Base-by-base conservation (phyloP, 2,113 vertebrate genomes). In the Piprites chloris region DNA sequence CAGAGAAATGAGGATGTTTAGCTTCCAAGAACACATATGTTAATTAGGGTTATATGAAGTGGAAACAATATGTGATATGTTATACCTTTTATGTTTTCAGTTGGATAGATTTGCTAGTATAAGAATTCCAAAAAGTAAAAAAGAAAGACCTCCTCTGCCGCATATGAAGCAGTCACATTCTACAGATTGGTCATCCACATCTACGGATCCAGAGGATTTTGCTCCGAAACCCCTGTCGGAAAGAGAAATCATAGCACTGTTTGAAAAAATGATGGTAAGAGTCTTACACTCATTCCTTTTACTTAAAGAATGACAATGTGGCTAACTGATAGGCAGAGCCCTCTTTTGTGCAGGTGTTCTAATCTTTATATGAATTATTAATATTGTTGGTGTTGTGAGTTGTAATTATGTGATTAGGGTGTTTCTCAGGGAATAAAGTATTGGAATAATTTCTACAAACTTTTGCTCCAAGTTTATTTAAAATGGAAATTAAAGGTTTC, bases 251-350 rank as follows among this genome's bases (percentile, higher is more conserved):
- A 95, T 95, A 90, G 91, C 91, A 0, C 37, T 97, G 30, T 97
- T 97, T 81, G 96, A 97, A 90, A 97, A 96, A 93, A 97, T 97
- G 96, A 97, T 97, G 96, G 96, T 97, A 95, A 95, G 95, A 35
- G 23, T 66, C 33, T 74, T 83, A 28, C 0, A 3, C 26, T 33
- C 8, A 14, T 66, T 80, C 15, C 7, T 76, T 87, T 71, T 33
- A 35, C 24, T 76, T 65, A 30, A 41, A 62, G 26, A 46, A 42
- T 53, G 46, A 39, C 26, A 55, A 6, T 5, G 14, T 46, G n/a
- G 14, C 14, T 49, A 33, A 68, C 14, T 82, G 23, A 33, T 27
- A 66, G 12, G 16, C 41, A n/a, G 32, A 79, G 15, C 9, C 9
- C 2, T 63, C 52, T 87, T 93, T 44, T 47, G 7, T 62, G 11